phyloP scores from a whole-genome alignment of 2,113 vertebrate genomes.

The Dipodomys stephensi region DNA sequence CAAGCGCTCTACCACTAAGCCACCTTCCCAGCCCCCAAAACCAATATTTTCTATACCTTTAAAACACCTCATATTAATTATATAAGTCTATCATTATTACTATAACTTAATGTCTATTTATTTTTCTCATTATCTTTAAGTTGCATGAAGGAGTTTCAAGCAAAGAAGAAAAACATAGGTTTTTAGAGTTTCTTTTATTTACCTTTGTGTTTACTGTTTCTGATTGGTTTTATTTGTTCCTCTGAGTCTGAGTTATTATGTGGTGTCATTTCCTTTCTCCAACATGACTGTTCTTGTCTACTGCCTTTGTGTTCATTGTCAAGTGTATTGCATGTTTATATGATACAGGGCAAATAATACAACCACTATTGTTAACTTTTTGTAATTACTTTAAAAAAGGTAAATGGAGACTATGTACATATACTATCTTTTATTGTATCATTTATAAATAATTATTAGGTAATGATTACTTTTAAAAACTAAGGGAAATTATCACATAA shows the following conservation, averaged over 20 bases:
- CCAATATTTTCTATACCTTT: neutral
- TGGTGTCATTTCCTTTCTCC: neutral
- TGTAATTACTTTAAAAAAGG: neutral
- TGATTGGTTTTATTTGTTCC: neutral
- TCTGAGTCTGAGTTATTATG: neutral
- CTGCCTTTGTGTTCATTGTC: neutral
- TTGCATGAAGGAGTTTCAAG: neutral
- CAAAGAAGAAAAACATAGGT: neutral
- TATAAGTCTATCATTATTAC: neutral
- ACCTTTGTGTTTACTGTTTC: neutral
- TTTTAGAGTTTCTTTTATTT: neutral
- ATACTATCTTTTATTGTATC: no score
- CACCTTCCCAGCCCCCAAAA: no score
- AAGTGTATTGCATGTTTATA: neutral
- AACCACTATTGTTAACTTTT: neutral
- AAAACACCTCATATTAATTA: neutral
- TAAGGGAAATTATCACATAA: neutral
- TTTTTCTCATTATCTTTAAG: no score
- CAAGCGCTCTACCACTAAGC: no score
- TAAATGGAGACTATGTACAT: neutral
- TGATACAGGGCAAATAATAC: neutral
- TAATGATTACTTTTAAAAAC: constrained; percentile 6
- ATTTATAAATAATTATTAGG: no score
- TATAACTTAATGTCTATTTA: neutral
- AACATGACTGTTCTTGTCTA: neutral